Evolutionary conservation across 2,113 vertebrate genomes (phyloP).

Genomic region (Taxidea taxus): DNA sequence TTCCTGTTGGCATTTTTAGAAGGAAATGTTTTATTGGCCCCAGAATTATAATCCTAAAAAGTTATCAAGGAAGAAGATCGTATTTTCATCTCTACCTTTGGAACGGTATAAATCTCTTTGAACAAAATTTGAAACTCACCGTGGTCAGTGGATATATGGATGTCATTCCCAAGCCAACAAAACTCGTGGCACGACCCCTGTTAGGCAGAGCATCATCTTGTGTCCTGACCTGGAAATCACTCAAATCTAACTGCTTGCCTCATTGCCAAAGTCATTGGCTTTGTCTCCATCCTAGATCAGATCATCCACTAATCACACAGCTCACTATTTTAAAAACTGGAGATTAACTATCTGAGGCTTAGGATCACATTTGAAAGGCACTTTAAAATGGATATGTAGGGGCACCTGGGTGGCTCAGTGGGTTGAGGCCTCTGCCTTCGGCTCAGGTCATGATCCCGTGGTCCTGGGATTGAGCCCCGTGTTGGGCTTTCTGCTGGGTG

Average conservation of each 20-base stretch:
- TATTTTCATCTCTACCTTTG: background rate
- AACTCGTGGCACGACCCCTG: background rate
- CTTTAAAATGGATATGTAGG: background rate
- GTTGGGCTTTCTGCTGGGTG: background rate
- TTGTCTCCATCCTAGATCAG: background rate
- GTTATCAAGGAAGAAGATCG: background rate
- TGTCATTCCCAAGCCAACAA: background rate
- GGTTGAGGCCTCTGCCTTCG: background rate
- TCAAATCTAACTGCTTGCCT: background rate
- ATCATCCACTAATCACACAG: background rate
- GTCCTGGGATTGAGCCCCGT: background rate
- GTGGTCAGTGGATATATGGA: background rate
- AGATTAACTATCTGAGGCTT: background rate
- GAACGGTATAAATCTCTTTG: background rate
- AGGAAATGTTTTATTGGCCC: background rate
- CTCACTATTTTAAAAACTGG: background rate
- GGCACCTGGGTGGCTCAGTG: background rate
- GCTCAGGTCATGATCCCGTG: background rate
- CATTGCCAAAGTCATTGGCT: slow-evolving; percentile 38
- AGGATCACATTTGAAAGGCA: background rate
- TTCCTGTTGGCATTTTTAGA: background rate
- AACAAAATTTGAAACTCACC: background rate
- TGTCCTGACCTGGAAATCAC: slow-evolving; percentile 9
- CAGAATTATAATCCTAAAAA: background rate
- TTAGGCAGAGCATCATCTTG: background rate